Base-by-base conservation (phyloP, 2,888 invertebrate species). In the Amorpha juglandis region DNA sequence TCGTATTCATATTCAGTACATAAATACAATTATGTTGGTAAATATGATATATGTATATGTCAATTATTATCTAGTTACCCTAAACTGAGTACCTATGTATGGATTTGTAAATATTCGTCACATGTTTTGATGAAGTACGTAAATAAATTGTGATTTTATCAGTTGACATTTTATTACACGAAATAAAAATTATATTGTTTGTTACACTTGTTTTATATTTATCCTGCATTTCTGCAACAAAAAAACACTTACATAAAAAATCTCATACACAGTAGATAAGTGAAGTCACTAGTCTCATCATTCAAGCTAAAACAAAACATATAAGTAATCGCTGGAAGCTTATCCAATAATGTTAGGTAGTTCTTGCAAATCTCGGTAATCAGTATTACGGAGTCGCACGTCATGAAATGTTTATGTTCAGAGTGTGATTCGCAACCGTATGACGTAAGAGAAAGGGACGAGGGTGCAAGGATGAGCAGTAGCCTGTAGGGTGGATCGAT, bases 401-500 rank as follows among this genome's bases (percentile, higher is more conserved):
- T 70, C 68, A 67, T 53, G 62, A 64, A 62, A 68, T 55, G 9
- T 7, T 38, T 42, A 58, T 58, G 16, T 58, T 58, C 12, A 38
- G 58, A 38, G 19, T 38, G 19, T 58, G 58, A 58, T 42, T 58
- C 9, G 38, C 42, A 4, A 38, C 12, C 38, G 58, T 58, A 42
- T 58, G 58, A 58, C 58, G 58, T 58, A 58, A 58, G 42, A 58
- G 58, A 42, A 58, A 58, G 19, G 38, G 35, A 65, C 35, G 38
- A 48, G 64, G 55, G 64, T 35, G 47, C 12, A 53, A 33, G 53
- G 47, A 35, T 62, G 63, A 45, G 52, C 66, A n/a, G n/a, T n/a
- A n/a, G n/a, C n/a, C n/a, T 69, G 77, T 75, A 82, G 87, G 86
- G 86, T 86, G 88, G 91, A 91, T 91, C 91, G 91, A 92, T 92